Base-by-base conservation (phyloP, 2,113 vertebrate genomes). In the Passer domesticus region DNA sequence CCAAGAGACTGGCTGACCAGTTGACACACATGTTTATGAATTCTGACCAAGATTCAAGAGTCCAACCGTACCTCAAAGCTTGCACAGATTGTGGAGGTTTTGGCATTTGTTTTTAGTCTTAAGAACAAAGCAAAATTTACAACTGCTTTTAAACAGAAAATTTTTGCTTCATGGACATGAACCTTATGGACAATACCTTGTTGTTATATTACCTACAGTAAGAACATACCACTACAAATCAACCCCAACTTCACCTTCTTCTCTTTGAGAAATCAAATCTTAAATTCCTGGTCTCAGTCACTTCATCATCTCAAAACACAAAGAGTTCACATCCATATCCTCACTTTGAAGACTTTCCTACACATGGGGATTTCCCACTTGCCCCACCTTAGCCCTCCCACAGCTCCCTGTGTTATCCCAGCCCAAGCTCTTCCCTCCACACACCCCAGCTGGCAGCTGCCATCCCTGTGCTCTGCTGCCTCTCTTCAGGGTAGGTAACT, bases 401-500 rank as follows among this genome's bases (percentile, higher is more conserved):
- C 11, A 88, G 69, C 46, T 90, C 62, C 47, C 72, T 18, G 7
- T 0, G 4, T 31, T 37, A 67, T 23, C 47, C 79, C 70, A 90
- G 18, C 43, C 66, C 79, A 20, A 9, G 11, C 60, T 63, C 23
- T 53, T n/a, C 31, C 33, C 82, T 5, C 4, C 17, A 15, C 58
- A 67, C 35, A 7, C 5, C 4, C 47, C 2, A 15, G 53, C 43
- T 16, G 60, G 49, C 52, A 84, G 84, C 73, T 77, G 17, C 56
- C 24, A 0, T 0, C 4, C 2, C 10, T 1, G 6, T 5, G 18
- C 3, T 69, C 47, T 25, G 43, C 43, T 47, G 27, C 12, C 62
- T 67, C 86, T 18, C 25, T 75, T 8, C 52, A 79, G 10, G 17
- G 22, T 0, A 27, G 35, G 23, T 2, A 63, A 59, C 37, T 58